phyloP scores from a whole-genome alignment of 2,113 vertebrate genomes.

The Pseudorasbora parva region DNA sequence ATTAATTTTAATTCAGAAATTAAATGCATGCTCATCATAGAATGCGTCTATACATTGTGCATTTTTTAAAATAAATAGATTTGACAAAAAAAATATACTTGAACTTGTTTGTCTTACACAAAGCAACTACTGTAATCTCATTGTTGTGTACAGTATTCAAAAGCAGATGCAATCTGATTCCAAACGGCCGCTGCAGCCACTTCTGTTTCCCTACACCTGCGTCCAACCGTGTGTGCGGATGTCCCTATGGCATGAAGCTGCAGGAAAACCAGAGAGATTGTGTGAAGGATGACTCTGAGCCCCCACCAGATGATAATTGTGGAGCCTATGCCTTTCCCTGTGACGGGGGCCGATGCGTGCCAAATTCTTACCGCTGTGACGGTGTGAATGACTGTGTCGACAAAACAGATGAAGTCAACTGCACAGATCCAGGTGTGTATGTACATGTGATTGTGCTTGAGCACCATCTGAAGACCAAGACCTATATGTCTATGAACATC shows the following conservation, averaged over 20 bases:
- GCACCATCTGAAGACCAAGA: background rate
- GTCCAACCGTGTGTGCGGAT: conserved; percentile 91
- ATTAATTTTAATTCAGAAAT: background rate
- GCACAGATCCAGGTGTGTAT: conserved; percentile 75
- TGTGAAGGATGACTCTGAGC: conserved; percentile 82
- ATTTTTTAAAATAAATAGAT: background rate
- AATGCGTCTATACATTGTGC: background rate
- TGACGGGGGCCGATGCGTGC: conserved; percentile 89
- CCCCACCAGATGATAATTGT: conserved; percentile 89
- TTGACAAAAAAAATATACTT: background rate
- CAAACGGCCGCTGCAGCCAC: conserved; percentile 96
- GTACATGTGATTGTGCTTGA: background rate
- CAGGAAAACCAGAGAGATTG: conserved; percentile 83
- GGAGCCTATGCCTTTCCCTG: conserved; percentile 91
- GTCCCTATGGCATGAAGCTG: conserved; percentile 94
- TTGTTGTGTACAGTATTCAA: conserved; percentile 82
- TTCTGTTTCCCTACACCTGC: conserved; percentile 96
- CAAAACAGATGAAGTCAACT: conserved; percentile 90
- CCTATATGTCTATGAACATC: background rate
- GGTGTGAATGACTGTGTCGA: conserved; percentile 93
- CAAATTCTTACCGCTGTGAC: conserved; percentile 85
- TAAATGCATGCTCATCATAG: background rate
- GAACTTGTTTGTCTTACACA: background rate
- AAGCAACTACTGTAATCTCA: background rate
- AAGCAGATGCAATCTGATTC: conserved; percentile 81